Base-by-base conservation (phyloP, 2,113 vertebrate species). In the Hippocampus mohnikei region DNA sequence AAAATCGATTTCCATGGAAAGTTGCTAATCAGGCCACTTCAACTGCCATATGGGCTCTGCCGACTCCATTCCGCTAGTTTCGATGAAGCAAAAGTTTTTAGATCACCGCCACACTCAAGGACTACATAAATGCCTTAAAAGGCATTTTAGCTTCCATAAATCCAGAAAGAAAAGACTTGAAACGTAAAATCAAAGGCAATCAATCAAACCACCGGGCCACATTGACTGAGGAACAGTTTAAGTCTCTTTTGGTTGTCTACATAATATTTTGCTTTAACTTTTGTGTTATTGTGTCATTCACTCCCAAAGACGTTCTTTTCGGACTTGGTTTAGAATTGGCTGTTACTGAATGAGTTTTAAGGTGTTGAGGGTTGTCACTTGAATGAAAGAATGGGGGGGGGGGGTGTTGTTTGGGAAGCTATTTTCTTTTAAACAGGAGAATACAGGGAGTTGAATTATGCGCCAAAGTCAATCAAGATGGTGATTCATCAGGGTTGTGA, bases 181-280 rank as follows among this genome's bases (percentile, higher is more conserved):
- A 23, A 5, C 33, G 33, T 23, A 68, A 74, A 63, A 15, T 59
- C 15, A 70, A 80, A 74, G 77, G 74, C 73, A 78, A 61, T 58
- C 13, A 44, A 67, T 33, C 16, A 20, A 27, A 27, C 23, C 23
- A 18, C 70, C 66, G 78, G 69, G 29, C 67, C 67, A 64, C 33
- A 69, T 64, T 64, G 75, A 67, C 61, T 29, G 73, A 75, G 72
- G 72, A 85, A 70, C 65, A 67, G 63, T 70, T 72, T 71, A 77
- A 79, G 77, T 81, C 81, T 81, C 70, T 75, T 76, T 80, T 72
- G 75, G 71, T 70, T 70, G 75, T 76, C 78, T 76, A 71, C 77
- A 81, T 74, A 72, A 86, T 79, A 79, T 74, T 82, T 83, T 78
- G 84, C 84, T 75, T 84, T 89, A 88, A 86, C 87, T 86, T 83